These are phyloP conservation scores for Sinhomidia bicolor DNA, from an alignment of 2,888 invertebrate species.

Conservation along the genomic window DNA sequence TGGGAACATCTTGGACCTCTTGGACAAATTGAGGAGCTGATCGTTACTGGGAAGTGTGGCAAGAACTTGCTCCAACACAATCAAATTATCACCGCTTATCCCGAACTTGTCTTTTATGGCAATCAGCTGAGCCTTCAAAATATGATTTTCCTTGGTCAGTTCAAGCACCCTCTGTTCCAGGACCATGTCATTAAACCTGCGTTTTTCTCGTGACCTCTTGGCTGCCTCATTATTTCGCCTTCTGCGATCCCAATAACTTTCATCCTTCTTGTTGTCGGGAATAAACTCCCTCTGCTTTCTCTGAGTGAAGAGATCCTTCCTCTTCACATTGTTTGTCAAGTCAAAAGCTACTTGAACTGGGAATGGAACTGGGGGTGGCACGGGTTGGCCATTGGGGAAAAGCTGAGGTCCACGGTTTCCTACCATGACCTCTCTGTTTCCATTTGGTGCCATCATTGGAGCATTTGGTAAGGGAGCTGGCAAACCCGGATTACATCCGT, in stretches of 20 bases:
- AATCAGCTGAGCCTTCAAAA: constrained; percentile 94
- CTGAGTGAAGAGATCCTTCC: constrained; percentile 93
- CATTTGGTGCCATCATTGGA: constrained; percentile 72
- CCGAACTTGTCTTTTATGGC: constrained; percentile 97
- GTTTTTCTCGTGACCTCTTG: constrained; percentile 97
- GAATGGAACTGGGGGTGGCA: constrained; percentile 81
- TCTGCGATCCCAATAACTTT: constrained; percentile 98
- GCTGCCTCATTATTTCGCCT: constrained; percentile 98
- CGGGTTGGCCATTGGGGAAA: constrained; percentile 74
- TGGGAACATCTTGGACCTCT: constrained; percentile 85
- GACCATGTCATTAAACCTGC: constrained; percentile 98
- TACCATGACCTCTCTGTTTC: constrained; percentile 60
- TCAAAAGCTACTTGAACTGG: constrained; percentile 80
- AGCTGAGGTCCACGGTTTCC: constrained; percentile 65
- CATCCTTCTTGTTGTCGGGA: constrained; percentile 97
- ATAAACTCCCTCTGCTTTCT: constrained; percentile 98
- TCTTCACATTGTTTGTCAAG: constrained; percentile 82
- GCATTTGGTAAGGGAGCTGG: constrained; percentile 63
- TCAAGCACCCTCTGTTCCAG: constrained; percentile 96
- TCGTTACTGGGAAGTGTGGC: constrained; percentile 92
- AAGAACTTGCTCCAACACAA: constrained; percentile 94
- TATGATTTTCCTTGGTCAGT: constrained; percentile 96
- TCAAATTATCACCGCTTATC: constrained; percentile 92
- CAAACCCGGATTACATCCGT: constrained; percentile 70
- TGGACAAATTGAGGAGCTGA: constrained; percentile 91